phyloP scores from a whole-genome alignment of 2,888 invertebrate genomes.

The Sarcophaga subvicina region DNA sequence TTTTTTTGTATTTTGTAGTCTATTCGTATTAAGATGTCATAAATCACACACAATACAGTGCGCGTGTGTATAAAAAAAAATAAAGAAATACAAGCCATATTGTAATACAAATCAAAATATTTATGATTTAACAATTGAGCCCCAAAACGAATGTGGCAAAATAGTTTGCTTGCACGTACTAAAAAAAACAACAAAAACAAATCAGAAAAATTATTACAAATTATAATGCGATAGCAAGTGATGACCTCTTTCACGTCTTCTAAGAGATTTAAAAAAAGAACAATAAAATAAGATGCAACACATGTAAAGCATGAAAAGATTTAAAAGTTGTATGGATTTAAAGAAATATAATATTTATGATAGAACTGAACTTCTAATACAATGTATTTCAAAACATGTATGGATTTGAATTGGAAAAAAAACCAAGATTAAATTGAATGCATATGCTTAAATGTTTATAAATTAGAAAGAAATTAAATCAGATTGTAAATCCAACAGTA shows the following conservation, averaged over 20 bases:
- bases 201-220: background rate
- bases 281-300: background rate
- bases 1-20: background rate
- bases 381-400: no score
- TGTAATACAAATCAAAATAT: constrained; percentile 52
- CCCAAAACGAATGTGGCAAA: constrained; percentile 36
- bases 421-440: no score
- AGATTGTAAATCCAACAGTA: no score
- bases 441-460: no score
- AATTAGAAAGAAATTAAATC: no score
- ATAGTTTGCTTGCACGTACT: constrained; percentile 18
- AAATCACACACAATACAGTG: constrained; percentile 46
- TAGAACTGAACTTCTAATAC: no score
- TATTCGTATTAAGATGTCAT: constrained; percentile 52
- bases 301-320: no score
- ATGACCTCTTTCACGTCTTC: constrained; percentile 51
- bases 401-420: no score
- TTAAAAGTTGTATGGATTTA: no score
- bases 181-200: constrained; percentile 16
- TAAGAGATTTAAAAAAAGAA: background rate
- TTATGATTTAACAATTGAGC: constrained; percentile 62
- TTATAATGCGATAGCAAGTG: constrained; percentile 34
- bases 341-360: no score
- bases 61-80: constrained; percentile 13
- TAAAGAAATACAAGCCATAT: constrained; percentile 29